A percentile compares a stretch with the other conserved stretches of the same genome.
Evolutionary conservation across 2,888 invertebrate genomes (phyloP).

Genomic region (Macroteleia sp.): DNA sequence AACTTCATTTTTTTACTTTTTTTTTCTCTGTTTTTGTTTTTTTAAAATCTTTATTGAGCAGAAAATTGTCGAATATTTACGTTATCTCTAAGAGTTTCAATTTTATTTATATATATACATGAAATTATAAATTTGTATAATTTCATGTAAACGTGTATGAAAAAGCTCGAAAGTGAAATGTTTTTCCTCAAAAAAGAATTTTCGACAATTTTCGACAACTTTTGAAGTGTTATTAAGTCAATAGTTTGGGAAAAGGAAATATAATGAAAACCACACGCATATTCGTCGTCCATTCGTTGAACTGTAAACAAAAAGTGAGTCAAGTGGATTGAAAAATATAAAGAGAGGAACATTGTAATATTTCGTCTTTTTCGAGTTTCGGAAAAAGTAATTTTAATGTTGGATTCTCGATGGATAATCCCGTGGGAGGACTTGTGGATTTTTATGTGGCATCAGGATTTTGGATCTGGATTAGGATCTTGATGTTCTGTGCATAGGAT

Average conservation of each 20-base stretch:
- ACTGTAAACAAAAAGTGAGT: constrained; percentile 63
- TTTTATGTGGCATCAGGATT: constrained; percentile 51
- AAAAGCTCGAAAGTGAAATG: no score
- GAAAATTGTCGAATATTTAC: background rate
- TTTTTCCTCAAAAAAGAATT: no score
- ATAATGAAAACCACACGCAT: constrained; percentile 53
- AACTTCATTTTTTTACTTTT: background rate
- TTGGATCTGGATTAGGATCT: constrained; percentile 64
- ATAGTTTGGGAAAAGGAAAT: constrained; percentile 27
- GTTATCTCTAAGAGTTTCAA: no score
- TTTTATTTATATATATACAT: no score
- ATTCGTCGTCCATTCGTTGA: constrained; percentile 67
- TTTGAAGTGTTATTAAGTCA: constrained; percentile 28
- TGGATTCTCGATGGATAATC: constrained; percentile 61
- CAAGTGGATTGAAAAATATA: constrained; percentile 49
- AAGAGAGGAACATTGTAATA: constrained; percentile 59
- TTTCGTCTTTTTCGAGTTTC: constrained; percentile 51
- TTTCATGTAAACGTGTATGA: no score
- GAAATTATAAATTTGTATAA: no score
- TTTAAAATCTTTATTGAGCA: no score
- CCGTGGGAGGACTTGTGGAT: constrained; percentile 60
- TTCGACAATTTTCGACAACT: constrained; percentile 12
- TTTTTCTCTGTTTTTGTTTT: no score
- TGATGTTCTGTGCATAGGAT: constrained; percentile 50
- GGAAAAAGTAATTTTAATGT: constrained; percentile 50